These are phyloP conservation scores for Aphaenogaster ashmeadi DNA, from an alignment of 1,140 invertebrate species.

Conservation along the genomic window DNA sequence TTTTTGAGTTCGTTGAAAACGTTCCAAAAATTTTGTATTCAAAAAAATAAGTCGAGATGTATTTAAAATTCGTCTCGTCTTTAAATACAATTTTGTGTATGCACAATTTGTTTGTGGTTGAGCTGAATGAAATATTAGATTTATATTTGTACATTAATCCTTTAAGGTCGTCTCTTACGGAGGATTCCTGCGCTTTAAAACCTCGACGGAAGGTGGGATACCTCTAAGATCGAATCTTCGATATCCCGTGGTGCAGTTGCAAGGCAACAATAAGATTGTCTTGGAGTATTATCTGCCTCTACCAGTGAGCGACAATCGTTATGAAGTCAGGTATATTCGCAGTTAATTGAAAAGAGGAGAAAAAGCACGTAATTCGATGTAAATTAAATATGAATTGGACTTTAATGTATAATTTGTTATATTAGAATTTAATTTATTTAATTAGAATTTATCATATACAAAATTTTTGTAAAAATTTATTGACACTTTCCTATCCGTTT, in stretches of 20 bases:
- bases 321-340: conserved; percentile 89
- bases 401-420: neutral
- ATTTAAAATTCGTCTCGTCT: neutral
- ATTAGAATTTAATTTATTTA: neutral
- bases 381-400: conserved; percentile 9
- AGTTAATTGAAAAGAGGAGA: neutral
- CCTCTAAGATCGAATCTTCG: conserved; percentile 88
- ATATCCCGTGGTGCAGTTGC: conserved; percentile 94
- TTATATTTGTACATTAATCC: neutral
- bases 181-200: conserved; percentile 94
- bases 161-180: conserved; percentile 95
- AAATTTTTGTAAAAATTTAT: neutral
- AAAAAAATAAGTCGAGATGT: neutral
- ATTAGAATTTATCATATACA: neutral
- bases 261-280: conserved; percentile 92
- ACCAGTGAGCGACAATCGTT: conserved; percentile 85
- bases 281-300: conserved; percentile 91
- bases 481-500: neutral
- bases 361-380: neutral
- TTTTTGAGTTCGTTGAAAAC: neutral
- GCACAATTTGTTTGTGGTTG: neutral
- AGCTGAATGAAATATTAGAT: neutral
- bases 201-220: conserved; percentile 90
- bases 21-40: neutral
- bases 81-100: neutral